Percentiles rank a stretch among this genome's conserved stretches.
phyloP scores from a whole-genome alignment of 1,140 invertebrate species.

The Drosophila ohnishii region DNA sequence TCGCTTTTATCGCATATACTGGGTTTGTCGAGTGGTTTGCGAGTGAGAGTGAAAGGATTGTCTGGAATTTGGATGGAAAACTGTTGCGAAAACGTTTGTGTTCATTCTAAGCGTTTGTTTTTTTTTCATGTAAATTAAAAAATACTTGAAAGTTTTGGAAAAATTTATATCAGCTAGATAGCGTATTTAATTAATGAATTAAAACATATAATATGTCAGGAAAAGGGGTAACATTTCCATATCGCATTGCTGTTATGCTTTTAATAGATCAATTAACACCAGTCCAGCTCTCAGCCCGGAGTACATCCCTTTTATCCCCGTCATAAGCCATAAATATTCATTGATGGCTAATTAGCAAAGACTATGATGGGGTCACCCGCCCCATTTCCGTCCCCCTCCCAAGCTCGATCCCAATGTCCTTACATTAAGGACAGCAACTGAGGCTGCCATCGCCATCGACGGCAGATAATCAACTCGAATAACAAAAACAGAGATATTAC shows the following conservation, averaged over 20 bases:
- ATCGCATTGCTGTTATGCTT: neutral
- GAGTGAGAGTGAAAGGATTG: conserved; percentile 23
- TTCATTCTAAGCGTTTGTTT: neutral
- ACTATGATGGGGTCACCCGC: conserved; percentile 25
- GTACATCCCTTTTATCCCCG: conserved; percentile 7
- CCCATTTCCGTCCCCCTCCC: conserved; percentile 2
- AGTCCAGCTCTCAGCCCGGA: conserved; percentile 3
- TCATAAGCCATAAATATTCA: conserved; percentile 65
- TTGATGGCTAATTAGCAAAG: conserved; percentile 64
- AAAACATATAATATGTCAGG: too few relatives aligned
- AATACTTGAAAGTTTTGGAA: neutral
- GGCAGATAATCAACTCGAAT: conserved; percentile 61
- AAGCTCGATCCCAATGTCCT: neutral
- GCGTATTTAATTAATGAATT: too few relatives aligned
- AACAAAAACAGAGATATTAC: conserved; percentile 42
- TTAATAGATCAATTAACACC: neutral
- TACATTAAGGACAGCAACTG: conserved; percentile 23
- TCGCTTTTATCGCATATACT: conserved; percentile 13
- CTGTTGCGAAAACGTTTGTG: conserved; percentile 7
- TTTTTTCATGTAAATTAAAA: neutral
- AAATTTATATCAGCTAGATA: too few relatives aligned
- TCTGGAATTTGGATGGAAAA: neutral
- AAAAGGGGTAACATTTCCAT: neutral
- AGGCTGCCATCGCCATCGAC: conserved; percentile 50
- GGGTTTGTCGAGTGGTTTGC: neutral